phyloP scores from a whole-genome alignment of 2,888 invertebrate species.

The Uloborus plumipes region DNA sequence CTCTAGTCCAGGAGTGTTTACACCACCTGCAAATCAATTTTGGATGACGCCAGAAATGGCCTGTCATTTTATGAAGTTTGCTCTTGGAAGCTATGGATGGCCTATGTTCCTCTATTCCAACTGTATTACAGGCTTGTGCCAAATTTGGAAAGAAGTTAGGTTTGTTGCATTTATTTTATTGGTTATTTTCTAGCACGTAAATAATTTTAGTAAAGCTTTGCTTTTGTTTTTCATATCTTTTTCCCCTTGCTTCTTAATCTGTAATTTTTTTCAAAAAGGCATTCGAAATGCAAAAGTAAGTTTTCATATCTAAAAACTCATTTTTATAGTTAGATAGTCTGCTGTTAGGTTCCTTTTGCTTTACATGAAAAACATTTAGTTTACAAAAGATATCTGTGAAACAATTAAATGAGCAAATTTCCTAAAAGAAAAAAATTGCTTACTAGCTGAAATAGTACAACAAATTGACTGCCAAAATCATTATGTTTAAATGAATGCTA shows the following conservation, averaged over 20 bases:
- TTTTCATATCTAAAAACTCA: too few relatives aligned
- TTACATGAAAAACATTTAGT: too few relatives aligned
- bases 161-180: constrained; percentile 68
- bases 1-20: constrained; percentile 59
- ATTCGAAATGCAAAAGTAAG: not conserved
- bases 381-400: too few relatives aligned
- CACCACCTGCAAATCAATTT: constrained; percentile 63
- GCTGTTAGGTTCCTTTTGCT: too few relatives aligned
- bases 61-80: constrained; percentile 82
- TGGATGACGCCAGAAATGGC: constrained; percentile 88
- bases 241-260: not conserved
- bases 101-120: constrained; percentile 85
- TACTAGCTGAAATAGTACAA: too few relatives aligned
- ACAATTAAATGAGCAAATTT: too few relatives aligned
- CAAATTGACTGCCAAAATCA: too few relatives aligned
- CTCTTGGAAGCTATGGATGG: constrained; percentile 90
- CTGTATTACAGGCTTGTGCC: constrained; percentile 82
- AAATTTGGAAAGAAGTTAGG: constrained; percentile 78
- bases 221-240: not conserved
- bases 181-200: not conserved
- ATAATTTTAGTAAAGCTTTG: not conserved
- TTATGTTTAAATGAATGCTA: too few relatives aligned
- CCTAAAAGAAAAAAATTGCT: too few relatives aligned
- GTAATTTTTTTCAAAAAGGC: not conserved
- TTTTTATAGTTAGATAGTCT: too few relatives aligned